phyloP scores from a whole-genome alignment of 1,140 invertebrate species.

The Zophobas morio region DNA sequence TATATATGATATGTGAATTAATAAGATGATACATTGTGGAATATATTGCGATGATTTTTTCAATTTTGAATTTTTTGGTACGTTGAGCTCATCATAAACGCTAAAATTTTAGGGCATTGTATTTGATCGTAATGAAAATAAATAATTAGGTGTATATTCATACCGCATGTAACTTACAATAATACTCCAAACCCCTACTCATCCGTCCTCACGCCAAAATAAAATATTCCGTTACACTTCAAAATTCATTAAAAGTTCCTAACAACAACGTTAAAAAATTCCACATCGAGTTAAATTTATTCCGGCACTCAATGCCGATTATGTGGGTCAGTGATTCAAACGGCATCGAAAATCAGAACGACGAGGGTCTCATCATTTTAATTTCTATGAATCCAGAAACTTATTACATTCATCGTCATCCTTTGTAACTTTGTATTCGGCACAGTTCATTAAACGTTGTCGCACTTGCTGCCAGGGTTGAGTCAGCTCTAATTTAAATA shows the following conservation, averaged over 20 bases:
- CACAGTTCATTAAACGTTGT: conserved; percentile 20
- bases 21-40: no score
- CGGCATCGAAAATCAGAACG: neutral
- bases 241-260: neutral
- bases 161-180: no score
- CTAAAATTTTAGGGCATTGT: no score
- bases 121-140: no score
- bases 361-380: neutral
- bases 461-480: conserved; percentile 23
- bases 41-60: no score
- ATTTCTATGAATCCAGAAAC: conserved; percentile 3
- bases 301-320: neutral
- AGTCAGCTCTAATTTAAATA: conserved; percentile 52
- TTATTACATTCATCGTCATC: conserved; percentile 12
- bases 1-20: no score
- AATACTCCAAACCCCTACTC: no score
- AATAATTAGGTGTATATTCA: no score
- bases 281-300: neutral
- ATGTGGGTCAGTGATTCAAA: neutral
- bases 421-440: conserved; percentile 20
- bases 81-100: no score
- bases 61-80: no score
- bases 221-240: no score
- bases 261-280: neutral
- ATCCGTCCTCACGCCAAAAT: no score